Evolutionary conservation across 2,888 invertebrate species (phyloP).

Genomic region (Geotrupes spiniger): DNA sequence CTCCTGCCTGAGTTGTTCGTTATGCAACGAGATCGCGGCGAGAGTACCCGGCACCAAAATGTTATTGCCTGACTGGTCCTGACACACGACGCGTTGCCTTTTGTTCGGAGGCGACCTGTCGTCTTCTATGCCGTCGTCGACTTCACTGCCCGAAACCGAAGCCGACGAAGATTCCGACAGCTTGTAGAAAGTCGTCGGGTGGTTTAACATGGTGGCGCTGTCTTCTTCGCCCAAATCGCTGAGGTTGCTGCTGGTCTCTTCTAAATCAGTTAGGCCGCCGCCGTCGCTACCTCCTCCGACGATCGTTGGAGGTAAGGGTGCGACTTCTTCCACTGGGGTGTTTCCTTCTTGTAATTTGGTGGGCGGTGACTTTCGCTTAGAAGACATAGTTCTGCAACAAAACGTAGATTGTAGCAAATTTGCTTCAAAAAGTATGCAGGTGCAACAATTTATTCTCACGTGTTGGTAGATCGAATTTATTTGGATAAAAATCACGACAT

Average conservation of each 20-base stretch:
- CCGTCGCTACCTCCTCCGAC: slow-evolving; percentile 57
- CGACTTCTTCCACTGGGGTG: slow-evolving; percentile 54
- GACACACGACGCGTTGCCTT: slow-evolving; percentile 45
- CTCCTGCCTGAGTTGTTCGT: slow-evolving; percentile 54
- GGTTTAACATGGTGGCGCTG: slow-evolving; percentile 43
- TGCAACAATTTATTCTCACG: too few relatives aligned
- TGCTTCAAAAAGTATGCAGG: too few relatives aligned
- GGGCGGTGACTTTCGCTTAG: slow-evolving; percentile 94
- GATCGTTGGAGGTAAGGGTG: slow-evolving; percentile 38
- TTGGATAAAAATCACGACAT: too few relatives aligned
- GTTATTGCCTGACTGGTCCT: slow-evolving; percentile 36
- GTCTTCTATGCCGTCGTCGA: slow-evolving; percentile 48
- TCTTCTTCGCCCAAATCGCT: slow-evolving; percentile 63
- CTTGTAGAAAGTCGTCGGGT: slow-evolving; percentile 45
- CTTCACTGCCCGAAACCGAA: slow-evolving; percentile 50
- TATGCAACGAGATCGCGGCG: slow-evolving; percentile 54
- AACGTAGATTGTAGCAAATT: slow-evolving; percentile 32
- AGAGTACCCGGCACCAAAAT: slow-evolving; percentile 41
- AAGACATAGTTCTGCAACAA: slow-evolving; percentile 89
- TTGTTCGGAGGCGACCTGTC: slow-evolving; percentile 48
- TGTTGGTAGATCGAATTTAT: too few relatives aligned
- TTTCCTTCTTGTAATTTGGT: slow-evolving; percentile 82
- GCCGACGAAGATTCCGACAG: slow-evolving; percentile 48
- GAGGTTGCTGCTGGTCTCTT: slow-evolving; percentile 58
- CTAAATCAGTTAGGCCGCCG: slow-evolving; percentile 56